Evolutionary conservation across 1,140 invertebrate species (phyloP).

Genomic region (Scaptomyza montana): DNA sequence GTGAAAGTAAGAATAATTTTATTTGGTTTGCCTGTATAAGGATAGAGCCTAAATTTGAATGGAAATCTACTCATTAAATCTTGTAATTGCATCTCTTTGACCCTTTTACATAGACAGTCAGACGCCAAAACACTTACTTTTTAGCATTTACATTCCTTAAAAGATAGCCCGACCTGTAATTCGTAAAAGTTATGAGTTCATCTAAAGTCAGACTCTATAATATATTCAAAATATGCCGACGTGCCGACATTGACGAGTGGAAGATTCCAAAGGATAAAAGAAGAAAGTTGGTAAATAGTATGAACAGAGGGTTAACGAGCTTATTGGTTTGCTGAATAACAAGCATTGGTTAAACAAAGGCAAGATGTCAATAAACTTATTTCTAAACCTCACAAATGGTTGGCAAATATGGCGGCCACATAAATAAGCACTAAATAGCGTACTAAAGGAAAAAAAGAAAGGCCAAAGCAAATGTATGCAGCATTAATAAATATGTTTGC

Average conservation of each 20-base stretch:
- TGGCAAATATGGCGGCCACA: constrained; percentile 73
- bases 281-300: background rate
- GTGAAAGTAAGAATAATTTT: too few species aligned
- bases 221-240: constrained; percentile 43
- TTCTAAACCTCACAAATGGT: constrained; percentile 65
- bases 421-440: constrained; percentile 54
- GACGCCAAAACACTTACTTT: too few species aligned
- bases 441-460: background rate
- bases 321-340: constrained; percentile 52
- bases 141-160: too few species aligned
- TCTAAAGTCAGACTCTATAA: constrained; percentile 3
- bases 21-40: too few species aligned
- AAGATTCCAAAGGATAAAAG: background rate
- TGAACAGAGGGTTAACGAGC: constrained; percentile 36
- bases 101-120: too few species aligned
- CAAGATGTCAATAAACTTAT: constrained; percentile 60
- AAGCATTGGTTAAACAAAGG: constrained; percentile 56
- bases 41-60: too few species aligned
- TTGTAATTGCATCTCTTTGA: too few species aligned
- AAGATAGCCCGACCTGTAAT: too few species aligned
- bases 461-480: constrained; percentile 23
- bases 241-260: constrained; percentile 29
- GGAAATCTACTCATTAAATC: too few species aligned
- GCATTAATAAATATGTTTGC: constrained; percentile 68
- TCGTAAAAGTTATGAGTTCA: background rate